phyloP scores from a whole-genome alignment of 2,888 invertebrate species.

The Smittia aterrima region DNA sequence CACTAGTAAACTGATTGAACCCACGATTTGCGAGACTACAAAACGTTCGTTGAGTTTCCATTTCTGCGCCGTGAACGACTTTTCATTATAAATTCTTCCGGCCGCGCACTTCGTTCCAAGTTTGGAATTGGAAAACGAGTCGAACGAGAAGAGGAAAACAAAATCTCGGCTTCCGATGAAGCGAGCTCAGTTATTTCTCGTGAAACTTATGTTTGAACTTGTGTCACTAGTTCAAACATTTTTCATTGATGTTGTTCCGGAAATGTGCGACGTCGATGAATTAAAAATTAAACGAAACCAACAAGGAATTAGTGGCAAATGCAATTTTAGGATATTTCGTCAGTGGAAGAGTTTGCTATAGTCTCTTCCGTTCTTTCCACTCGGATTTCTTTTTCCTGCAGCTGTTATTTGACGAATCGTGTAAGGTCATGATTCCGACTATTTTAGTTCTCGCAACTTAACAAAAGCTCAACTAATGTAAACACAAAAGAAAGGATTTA shows the following conservation, averaged over 20 bases:
- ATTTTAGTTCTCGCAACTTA: neutral
- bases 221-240: too few species aligned
- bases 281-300: too few species aligned
- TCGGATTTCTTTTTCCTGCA: neutral
- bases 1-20: conserved; percentile 26
- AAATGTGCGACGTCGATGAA: too few species aligned
- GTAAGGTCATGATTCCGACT: neutral
- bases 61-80: conserved; percentile 15
- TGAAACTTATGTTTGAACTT: neutral
- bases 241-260: too few species aligned
- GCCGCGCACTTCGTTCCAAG: neutral
- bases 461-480: neutral
- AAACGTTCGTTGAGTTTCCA: conserved; percentile 3
- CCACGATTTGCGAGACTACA: neutral
- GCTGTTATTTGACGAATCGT: neutral
- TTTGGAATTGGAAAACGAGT: neutral
- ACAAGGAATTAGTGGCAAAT: too few species aligned
- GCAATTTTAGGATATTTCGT: too few species aligned
- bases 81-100: neutral
- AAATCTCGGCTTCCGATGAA: neutral
- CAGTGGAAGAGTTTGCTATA: neutral
- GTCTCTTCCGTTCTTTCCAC: neutral
- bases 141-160: neutral
- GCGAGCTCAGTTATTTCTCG: neutral
- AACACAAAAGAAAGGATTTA: neutral